Base-by-base conservation (phyloP, 1,140 invertebrate species). In the Physella acuta region DNA sequence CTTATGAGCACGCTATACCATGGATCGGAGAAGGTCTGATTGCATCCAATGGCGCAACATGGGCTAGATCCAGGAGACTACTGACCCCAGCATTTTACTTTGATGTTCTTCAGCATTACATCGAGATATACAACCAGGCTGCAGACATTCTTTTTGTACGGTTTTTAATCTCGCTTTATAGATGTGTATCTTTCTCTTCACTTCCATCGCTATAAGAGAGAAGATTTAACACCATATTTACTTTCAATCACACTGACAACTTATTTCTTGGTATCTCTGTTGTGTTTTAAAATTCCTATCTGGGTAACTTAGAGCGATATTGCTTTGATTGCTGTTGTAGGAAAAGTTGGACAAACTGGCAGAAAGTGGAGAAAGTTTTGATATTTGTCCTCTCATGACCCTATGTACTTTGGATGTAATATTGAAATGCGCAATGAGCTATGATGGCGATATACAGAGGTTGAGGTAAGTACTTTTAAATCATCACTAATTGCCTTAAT, bases 81-180 rank as follows among this genome's bases (percentile, higher is more conserved):
- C 91, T 96, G 2, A 95, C 93, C 0, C 93, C 93, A 28, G 90
- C 93, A 0, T 95, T 95, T 81, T 93, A 94, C 82, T 93, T 94
- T 77, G 89, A 90, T 65, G 93, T 95, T 53, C 86, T 96, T 44
- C 91, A 94, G 71, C 88, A 91, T 72, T 95, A 95, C 76, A 78
- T 93, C 2, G 89, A 90, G 30, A 88, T 94, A 0, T 93, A 95
- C 81, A 90, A 91, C 71, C 89, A 90, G 72, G 69, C 70, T 44
- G 58, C 68, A 4, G 74, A 78, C 52, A 53, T 37, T 5, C 52
- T 75, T 24, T 20, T 73, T 37, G 73, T 75, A 44, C 33, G 58
- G n/a, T n/a, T n/a, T n/a, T n/a, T n/a, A n/a, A n/a, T n/a, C n/a
- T n/a, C n/a, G n/a, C n/a, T n/a, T n/a, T n/a, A n/a, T n/a, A n/a